Base-by-base conservation (phyloP, 2,797 vertebrate genomes). In the Sebastes baramenuke region DNA sequence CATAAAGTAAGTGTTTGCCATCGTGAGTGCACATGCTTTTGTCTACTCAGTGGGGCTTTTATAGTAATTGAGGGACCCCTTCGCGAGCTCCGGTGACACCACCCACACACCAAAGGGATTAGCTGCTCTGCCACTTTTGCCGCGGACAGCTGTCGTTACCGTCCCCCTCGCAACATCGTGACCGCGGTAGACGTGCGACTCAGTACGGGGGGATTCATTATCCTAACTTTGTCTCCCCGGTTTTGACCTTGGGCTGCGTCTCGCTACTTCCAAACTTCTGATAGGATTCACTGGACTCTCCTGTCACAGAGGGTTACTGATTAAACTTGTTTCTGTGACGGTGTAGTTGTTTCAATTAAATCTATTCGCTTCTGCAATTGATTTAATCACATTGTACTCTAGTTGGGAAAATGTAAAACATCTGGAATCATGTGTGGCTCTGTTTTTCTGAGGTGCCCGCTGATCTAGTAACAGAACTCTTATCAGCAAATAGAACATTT, bases 1-100 rank as follows among this genome's bases (percentile, higher is more conserved):
- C 76, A 77, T 86, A 72, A 84, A 77, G 66, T 79, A 81, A 91
- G 87, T 88, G 91, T 85, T 88, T 75, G 75, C 67, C 77, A 25
- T 12, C 83, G 83, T 92, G 91, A 87, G 88, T 42, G 36, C 52
- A 52, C 91, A 92, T 89, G 75, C 88, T 81, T 89, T 84, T 85
- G 82, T 92, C 84, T 84, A 82, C 85, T 94, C 90, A 91, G 81
- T 92, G 78, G 88, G 87, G 93, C 93, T 95, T 94, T 94, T 93
- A 94, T 58, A 79, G 86, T 94, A 93, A 95, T 93, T 94, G 91
- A 93, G 81, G 86, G 83, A 83, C 82, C 89, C 82, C 75, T 64
- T 88, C 79, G 67, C 38, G 80, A 79, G 73, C 87, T 42, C 61
- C 74, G 22, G 29, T 86, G 89, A 87, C 90, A 86, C 74, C 80